Conservation (phyloP, 2,888 invertebrate genomes). For the Neoitamus cyanurus region DNA sequence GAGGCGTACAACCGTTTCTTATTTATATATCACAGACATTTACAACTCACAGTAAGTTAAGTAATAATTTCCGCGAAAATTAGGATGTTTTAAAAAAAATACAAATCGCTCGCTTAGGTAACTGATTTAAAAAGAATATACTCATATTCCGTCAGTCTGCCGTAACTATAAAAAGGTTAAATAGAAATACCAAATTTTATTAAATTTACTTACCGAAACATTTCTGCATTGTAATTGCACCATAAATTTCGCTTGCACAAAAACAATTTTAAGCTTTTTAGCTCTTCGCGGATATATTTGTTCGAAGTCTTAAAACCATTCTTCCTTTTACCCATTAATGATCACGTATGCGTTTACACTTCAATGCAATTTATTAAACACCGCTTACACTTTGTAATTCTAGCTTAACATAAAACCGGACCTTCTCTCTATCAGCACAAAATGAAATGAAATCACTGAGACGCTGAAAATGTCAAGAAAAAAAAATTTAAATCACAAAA, state of each 20-base stretch:
- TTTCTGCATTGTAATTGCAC: background rate
- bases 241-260: background rate
- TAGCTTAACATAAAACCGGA: too few species aligned
- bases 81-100: background rate
- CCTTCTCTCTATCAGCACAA: too few species aligned
- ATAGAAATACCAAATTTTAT: background rate
- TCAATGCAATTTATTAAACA: too few species aligned
- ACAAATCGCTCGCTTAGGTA: too few species aligned
- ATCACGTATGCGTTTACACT: too few species aligned
- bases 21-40: too few species aligned
- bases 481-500: too few species aligned
- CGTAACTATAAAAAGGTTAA: background rate
- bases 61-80: background rate
- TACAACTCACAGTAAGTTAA: background rate
- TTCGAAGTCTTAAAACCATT: background rate
- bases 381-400: too few species aligned
- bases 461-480: too few species aligned
- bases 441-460: too few species aligned
- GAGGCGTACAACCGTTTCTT: background rate
- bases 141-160: background rate
- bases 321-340: background rate
- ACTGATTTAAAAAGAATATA: too few species aligned
- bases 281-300: background rate
- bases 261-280: conserved; percentile 1
- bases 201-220: background rate